Evolutionary conservation across 2,797 vertebrate species (phyloP), one percentile per base, ranked within the genome.

Genomic region (Micropoecilia bifurca): DNA sequence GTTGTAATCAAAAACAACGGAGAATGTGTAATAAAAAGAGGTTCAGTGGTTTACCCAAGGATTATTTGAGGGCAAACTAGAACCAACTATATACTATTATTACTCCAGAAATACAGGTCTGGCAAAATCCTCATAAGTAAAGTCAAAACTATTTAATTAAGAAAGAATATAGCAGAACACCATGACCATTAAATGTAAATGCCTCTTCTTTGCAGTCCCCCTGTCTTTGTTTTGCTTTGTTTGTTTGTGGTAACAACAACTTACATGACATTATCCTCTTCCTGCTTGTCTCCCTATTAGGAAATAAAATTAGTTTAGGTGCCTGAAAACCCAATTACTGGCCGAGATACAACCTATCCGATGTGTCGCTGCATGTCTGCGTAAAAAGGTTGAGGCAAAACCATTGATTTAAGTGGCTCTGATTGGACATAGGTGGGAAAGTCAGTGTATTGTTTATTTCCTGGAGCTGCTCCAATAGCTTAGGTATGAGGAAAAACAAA

Each of bases 271-370:
- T 92, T 91, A 90, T 89, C 85, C 79, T 90, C 88, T 89, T 92
- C 85, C 91, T 88, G 87, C 81, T 89, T 85, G 86, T 83, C 78
- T 83, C 82, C 85, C 71, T 81, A 75, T 90, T 88, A 85, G 87
- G 91, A 90, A 91, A 90, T 86, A 74, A 88, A 94, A 94, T 93
- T 90, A 90, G 87, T 87, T 93, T 92, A 94, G 91, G 79, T 45
- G 74, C 83, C 84, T 78, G 83, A 83, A 92, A 95, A 95, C 85
- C 79, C 79, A 93, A 94, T 95, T 93, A 93, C 66, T 16, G 73
- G 71, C 82, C 75, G 83, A 88, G 85, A 90, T 87, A 82, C 87
- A 86, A 83, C 77, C 87, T 68, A 81, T 91, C 85, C 80, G 30
- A 88, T 82, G 86, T 91, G 91, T 87, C 91, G 89, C 74, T 53